These are phyloP conservation scores for Manduca sexta DNA, from an alignment of 1,140 invertebrate genomes.

Conservation along the genomic window DNA sequence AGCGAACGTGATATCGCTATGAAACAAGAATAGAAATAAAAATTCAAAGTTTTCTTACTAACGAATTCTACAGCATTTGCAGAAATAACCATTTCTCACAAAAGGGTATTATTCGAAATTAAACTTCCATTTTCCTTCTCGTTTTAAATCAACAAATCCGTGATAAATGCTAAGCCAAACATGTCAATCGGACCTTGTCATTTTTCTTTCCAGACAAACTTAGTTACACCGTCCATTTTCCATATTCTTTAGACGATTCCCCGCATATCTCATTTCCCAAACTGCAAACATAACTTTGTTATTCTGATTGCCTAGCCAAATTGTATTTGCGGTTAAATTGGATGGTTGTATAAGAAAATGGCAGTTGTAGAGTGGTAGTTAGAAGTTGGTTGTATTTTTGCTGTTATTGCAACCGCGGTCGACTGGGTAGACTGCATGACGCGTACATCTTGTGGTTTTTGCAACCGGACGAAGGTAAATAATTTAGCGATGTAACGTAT, in stretches of 20 bases:
- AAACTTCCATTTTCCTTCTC: too few relatives aligned
- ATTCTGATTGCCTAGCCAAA: neutral
- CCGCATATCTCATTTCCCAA: too few relatives aligned
- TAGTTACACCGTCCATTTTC: neutral
- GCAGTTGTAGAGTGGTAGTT: neutral
- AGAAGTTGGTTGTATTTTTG: slow-evolving; percentile 18
- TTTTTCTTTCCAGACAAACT: neutral
- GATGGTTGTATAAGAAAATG: neutral
- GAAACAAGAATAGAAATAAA: too few relatives aligned
- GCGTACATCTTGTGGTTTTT: slow-evolving; percentile 59
- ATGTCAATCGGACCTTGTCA: neutral
- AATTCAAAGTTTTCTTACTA: too few relatives aligned
- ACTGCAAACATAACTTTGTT: neutral
- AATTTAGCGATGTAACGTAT: slow-evolving; percentile 36
- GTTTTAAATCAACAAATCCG: neutral
- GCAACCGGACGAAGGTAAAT: slow-evolving; percentile 45
- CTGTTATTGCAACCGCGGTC: slow-evolving; percentile 35
- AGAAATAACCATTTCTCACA: too few relatives aligned
- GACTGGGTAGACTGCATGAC: slow-evolving; percentile 56
- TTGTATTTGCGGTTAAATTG: slow-evolving; percentile 1
- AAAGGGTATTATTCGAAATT: too few relatives aligned
- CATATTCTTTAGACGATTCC: neutral
- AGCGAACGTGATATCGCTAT: too few relatives aligned
- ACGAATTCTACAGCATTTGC: too few relatives aligned
- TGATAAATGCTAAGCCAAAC: neutral